phyloP scores from a whole-genome alignment of 2,113 vertebrate genomes.

The Bujurquina vittata region DNA sequence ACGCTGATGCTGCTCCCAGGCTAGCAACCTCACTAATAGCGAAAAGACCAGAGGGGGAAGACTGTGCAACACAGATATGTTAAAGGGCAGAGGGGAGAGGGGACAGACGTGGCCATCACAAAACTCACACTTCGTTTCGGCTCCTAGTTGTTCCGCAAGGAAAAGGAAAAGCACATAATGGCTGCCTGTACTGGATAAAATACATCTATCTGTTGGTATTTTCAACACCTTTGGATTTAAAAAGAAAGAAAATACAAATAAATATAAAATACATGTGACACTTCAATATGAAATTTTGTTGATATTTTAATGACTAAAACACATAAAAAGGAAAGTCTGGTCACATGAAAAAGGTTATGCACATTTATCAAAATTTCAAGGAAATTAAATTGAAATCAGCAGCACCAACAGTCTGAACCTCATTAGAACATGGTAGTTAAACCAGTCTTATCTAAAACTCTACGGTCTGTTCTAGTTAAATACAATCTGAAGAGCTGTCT shows the following conservation, averaged over 20 bases:
- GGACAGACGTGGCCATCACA: neutral
- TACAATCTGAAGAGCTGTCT: neutral
- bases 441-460: neutral
- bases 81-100: neutral
- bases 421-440: neutral
- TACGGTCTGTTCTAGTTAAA: neutral
- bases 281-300: no score
- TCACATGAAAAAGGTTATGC: neutral
- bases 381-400: neutral
- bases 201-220: neutral
- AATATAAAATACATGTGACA: no score
- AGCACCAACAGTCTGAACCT: neutral
- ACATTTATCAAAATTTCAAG: neutral
- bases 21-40: conserved; percentile 24
- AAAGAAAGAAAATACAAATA: no score
- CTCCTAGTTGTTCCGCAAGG: neutral
- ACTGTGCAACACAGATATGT: neutral
- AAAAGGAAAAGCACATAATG: neutral
- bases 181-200: neutral
- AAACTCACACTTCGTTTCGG: neutral
- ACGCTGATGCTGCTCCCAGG: conserved; percentile 21
- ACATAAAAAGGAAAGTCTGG: neutral
- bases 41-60: neutral
- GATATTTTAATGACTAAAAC: neutral
- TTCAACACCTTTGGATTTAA: no score